A percentile compares a stretch with the other conserved stretches of the same genome.
phyloP scores from a whole-genome alignment of 1,140 invertebrate species.

The Leptinotarsa lineolata region DNA sequence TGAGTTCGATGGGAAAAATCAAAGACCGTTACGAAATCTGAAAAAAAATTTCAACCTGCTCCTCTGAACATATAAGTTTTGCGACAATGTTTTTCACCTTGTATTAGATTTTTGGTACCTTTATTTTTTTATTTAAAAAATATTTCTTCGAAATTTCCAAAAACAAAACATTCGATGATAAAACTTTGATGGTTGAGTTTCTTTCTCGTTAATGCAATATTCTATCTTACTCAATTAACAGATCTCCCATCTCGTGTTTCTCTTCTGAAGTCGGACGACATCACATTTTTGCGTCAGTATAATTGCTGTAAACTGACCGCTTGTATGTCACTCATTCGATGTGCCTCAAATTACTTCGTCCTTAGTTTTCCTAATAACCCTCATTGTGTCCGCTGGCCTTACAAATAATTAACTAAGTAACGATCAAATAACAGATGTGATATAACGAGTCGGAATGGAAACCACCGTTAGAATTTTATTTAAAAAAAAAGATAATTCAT shows the following conservation, averaged over 20 bases:
- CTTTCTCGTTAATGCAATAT: not conserved
- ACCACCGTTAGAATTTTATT: not conserved
- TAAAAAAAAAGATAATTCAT: too few species aligned
- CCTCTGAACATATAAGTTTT: too few species aligned
- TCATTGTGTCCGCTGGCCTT: not conserved
- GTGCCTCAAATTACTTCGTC: slow-evolving; percentile 15
- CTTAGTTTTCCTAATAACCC: slow-evolving; percentile 2
- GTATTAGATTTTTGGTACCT: too few species aligned
- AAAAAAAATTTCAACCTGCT: too few species aligned
- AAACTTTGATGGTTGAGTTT: too few species aligned
- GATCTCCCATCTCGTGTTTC: not conserved
- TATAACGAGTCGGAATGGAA: not conserved
- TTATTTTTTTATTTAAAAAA: too few species aligned
- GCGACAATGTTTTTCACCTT: too few species aligned
- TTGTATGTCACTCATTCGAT: slow-evolving; percentile 15
- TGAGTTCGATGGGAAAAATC: too few species aligned
- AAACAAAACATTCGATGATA: too few species aligned
- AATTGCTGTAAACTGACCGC: slow-evolving; percentile 14
- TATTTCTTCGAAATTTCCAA: too few species aligned
- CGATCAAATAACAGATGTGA: slow-evolving; percentile 6
- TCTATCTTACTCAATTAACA: not conserved
- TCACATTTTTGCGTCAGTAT: not conserved
- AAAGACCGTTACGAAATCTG: too few species aligned
- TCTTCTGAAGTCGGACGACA: not conserved
- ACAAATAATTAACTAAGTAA: slow-evolving; percentile 8